These are phyloP conservation scores for Drosophila parvula DNA, from an alignment of 1,140 invertebrate genomes.

Conservation along the genomic window DNA sequence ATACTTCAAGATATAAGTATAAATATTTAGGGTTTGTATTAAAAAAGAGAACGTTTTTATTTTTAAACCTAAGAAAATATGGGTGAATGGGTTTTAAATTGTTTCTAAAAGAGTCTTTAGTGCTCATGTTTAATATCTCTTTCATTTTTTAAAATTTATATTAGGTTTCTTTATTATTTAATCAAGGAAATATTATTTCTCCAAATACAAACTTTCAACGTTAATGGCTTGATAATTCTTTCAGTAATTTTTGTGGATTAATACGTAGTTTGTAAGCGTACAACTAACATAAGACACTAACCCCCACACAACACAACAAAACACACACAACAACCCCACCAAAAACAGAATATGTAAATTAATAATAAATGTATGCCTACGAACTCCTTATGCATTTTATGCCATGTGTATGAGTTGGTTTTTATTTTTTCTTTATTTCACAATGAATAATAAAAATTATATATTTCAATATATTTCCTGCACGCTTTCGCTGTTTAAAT, in stretches of 20 bases:
- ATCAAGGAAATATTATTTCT: not conserved
- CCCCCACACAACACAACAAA: slow-evolving; percentile 31
- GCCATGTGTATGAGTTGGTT: slow-evolving; percentile 48
- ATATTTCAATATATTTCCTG: slow-evolving; percentile 47
- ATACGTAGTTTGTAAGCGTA: slow-evolving; percentile 59
- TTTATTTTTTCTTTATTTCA: slow-evolving; percentile 22
- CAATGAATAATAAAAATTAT: slow-evolving; percentile 53
- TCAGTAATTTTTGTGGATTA: slow-evolving; percentile 44
- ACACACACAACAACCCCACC: slow-evolving; percentile 32
- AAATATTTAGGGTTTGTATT: not conserved
- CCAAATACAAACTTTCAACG: not conserved
- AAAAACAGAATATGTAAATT: slow-evolving; percentile 52
- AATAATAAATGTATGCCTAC: slow-evolving; percentile 60
- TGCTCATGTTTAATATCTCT: too few species aligned
- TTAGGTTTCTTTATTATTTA: not conserved
- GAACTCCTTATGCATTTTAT: slow-evolving; percentile 38
- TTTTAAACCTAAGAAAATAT: not conserved
- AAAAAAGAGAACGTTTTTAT: not conserved
- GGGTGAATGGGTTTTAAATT: not conserved
- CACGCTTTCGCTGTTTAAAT: slow-evolving; percentile 70
- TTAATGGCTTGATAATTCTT: slow-evolving; percentile 10
- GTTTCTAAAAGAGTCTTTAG: not conserved
- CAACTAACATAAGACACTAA: slow-evolving; percentile 57
- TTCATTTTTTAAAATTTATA: not conserved
- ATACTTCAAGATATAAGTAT: not conserved